Conservation (phyloP, 2,797 vertebrate species). For the Channa striata region DNA sequence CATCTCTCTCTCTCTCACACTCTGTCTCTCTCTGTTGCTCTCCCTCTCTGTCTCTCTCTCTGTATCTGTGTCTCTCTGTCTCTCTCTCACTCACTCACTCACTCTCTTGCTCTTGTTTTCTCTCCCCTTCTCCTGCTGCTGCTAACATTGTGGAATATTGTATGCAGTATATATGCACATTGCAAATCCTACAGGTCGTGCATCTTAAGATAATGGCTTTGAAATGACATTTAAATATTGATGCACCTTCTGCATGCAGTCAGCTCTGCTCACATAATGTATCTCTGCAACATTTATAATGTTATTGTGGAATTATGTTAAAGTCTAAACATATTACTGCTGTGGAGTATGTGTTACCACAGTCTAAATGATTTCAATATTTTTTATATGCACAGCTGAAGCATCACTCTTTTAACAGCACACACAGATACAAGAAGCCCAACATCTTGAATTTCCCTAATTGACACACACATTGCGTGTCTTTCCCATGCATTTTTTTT, state of each 20-base stretch:
- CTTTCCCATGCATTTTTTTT: slow-evolving; percentile 20
- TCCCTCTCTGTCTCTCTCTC: not conserved
- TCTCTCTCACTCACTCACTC: slow-evolving; percentile 8
- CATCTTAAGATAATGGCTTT: slow-evolving; percentile 32
- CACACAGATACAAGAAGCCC: not conserved
- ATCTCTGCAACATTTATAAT: too few relatives aligned
- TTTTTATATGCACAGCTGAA: not conserved
- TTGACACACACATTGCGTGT: slow-evolving; percentile 50
- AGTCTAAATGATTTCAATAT: too few relatives aligned
- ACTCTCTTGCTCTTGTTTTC: not conserved
- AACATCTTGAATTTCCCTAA: slow-evolving; percentile 29
- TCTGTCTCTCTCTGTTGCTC: slow-evolving; percentile 14
- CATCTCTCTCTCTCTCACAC: slow-evolving; percentile 29
- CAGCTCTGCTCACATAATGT: too few relatives aligned
- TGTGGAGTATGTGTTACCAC: too few relatives aligned
- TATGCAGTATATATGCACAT: slow-evolving; percentile 1
- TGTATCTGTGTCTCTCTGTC: slow-evolving; percentile 1
- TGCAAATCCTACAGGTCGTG: slow-evolving; percentile 9
- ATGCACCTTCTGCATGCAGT: too few relatives aligned
- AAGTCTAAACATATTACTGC: too few relatives aligned
- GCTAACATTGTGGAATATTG: slow-evolving; percentile 41
- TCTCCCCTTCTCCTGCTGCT: slow-evolving; percentile 30
- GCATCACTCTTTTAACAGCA: slow-evolving; percentile 8
- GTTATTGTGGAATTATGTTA: too few relatives aligned
- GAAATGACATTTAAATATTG: not conserved